A percentile compares a stretch with the other conserved stretches of the same genome.
phyloP scores from a whole-genome alignment of 2,113 vertebrate species.

The Eolophus roseicapilla region DNA sequence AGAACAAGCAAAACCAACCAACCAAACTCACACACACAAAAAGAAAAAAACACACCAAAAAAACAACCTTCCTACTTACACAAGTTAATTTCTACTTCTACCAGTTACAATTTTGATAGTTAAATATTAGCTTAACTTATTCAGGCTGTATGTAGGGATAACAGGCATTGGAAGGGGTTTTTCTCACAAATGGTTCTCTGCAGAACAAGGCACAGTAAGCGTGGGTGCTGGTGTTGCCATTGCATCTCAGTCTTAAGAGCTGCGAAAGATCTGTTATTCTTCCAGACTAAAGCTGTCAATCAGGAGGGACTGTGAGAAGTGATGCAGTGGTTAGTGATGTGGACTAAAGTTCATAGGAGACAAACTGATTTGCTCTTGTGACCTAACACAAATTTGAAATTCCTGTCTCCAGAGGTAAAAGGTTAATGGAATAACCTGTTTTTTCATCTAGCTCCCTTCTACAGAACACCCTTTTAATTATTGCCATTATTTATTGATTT shows the following conservation, averaged over 20 bases:
- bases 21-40: not conserved
- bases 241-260: slow-evolving; percentile 24
- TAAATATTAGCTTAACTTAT: not conserved
- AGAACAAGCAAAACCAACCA: not conserved
- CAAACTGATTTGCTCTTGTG: slow-evolving; percentile 38
- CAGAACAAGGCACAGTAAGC: not conserved
- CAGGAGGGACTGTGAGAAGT: not conserved
- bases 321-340: slow-evolving; percentile 19
- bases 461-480: slow-evolving; percentile 54
- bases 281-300: slow-evolving; percentile 32
- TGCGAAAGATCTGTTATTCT: slow-evolving; percentile 22
- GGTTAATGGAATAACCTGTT: slow-evolving; percentile 67
- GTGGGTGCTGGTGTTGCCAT: not conserved
- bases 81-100: not conserved
- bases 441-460: slow-evolving; percentile 34
- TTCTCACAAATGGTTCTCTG: not conserved
- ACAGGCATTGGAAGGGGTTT: not conserved
- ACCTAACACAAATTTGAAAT: slow-evolving; percentile 58
- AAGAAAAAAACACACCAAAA: not conserved
- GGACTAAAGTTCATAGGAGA: slow-evolving; percentile 39
- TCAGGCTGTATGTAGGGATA: not conserved
- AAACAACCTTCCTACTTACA: not conserved
- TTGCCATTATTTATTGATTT: slow-evolving; percentile 68
- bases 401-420: slow-evolving; percentile 60
- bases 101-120: not conserved